phyloP scores from a whole-genome alignment of 2,888 invertebrate species.

The Marasmarcha lunaedactyla region DNA sequence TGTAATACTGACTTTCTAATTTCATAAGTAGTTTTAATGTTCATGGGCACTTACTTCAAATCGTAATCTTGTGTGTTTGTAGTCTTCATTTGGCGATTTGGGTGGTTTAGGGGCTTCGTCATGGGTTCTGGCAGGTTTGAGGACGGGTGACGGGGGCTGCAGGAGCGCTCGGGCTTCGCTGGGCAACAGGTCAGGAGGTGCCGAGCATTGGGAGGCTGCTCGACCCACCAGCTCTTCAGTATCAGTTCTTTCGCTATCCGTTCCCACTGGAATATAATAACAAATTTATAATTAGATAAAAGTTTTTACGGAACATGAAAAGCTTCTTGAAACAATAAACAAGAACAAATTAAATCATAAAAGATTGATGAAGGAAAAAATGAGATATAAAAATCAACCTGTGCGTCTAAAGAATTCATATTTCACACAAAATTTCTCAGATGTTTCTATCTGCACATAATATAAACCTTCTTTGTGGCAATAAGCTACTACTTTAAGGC shows the following conservation, averaged over 20 bases:
- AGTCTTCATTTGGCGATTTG: slow-evolving; percentile 26
- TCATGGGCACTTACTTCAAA: slow-evolving; percentile 53
- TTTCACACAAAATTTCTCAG: slow-evolving; percentile 14
- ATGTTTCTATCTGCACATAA: too few relatives aligned
- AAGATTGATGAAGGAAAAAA: too few relatives aligned
- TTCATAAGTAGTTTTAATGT: too few relatives aligned
- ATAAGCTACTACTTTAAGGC: too few relatives aligned
- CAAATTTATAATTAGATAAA: neutral
- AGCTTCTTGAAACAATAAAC: too few relatives aligned
- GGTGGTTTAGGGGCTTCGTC: slow-evolving; percentile 25
- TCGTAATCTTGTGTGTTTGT: slow-evolving; percentile 48
- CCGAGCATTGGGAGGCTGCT: slow-evolving; percentile 73
- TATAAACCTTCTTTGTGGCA: too few relatives aligned
- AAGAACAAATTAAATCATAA: too few relatives aligned
- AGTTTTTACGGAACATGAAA: too few relatives aligned
- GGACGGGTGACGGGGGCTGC: slow-evolving; percentile 30
- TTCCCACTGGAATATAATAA: slow-evolving; percentile 66
- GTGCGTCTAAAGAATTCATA: too few relatives aligned
- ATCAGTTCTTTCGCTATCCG: slow-evolving; percentile 75
- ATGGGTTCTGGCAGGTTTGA: slow-evolving; percentile 18
- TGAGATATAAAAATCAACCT: too few relatives aligned
- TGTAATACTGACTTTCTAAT: too few relatives aligned
- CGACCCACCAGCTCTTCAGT: slow-evolving; percentile 78
- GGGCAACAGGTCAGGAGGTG: slow-evolving; percentile 73
- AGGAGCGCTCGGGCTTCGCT: slow-evolving; percentile 66